Conservation (phyloP, 1,140 invertebrate species). For the Drosophila oshimai region DNA sequence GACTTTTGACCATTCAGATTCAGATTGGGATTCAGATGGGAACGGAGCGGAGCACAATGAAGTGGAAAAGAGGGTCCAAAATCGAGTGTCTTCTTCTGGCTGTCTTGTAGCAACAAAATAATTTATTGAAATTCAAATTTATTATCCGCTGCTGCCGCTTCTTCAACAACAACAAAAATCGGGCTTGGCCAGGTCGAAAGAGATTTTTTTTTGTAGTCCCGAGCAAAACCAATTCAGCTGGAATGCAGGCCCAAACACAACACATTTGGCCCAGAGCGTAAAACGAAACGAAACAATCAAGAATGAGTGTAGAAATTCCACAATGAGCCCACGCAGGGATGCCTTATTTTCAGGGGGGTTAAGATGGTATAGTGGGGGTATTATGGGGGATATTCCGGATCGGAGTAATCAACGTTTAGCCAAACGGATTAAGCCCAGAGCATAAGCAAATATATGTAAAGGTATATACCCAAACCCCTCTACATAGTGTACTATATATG, state of each 20-base stretch:
- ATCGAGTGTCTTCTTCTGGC: slow-evolving; percentile 5
- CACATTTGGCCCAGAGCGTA: slow-evolving; percentile 76
- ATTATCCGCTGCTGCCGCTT: slow-evolving; percentile 45
- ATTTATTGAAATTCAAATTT: slow-evolving; percentile 81
- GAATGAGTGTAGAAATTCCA: slow-evolving; percentile 81
- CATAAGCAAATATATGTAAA: slow-evolving; percentile 55
- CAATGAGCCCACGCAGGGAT: slow-evolving; percentile 76
- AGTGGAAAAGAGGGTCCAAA: slow-evolving; percentile 34
- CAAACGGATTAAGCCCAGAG: slow-evolving; percentile 54
- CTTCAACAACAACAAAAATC: neutral
- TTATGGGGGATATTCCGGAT: neutral
- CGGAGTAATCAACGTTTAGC: slow-evolving; percentile 58
- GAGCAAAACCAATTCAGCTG: slow-evolving; percentile 69
- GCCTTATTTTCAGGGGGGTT: neutral
- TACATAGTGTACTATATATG: neutral
- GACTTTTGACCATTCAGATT: slow-evolving; percentile 35
- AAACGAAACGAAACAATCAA: slow-evolving; percentile 80
- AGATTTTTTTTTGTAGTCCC: slow-evolving; percentile 24
- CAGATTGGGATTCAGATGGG: no score
- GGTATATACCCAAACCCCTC: neutral
- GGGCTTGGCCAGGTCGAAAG: slow-evolving; percentile 49
- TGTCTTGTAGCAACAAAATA: slow-evolving; percentile 76
- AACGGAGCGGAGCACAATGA: slow-evolving; percentile 9
- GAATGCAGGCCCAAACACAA: slow-evolving; percentile 59
- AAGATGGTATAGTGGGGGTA: neutral